phyloP scores from a whole-genome alignment of 2,113 vertebrate genomes.

The Python bivittatus region DNA sequence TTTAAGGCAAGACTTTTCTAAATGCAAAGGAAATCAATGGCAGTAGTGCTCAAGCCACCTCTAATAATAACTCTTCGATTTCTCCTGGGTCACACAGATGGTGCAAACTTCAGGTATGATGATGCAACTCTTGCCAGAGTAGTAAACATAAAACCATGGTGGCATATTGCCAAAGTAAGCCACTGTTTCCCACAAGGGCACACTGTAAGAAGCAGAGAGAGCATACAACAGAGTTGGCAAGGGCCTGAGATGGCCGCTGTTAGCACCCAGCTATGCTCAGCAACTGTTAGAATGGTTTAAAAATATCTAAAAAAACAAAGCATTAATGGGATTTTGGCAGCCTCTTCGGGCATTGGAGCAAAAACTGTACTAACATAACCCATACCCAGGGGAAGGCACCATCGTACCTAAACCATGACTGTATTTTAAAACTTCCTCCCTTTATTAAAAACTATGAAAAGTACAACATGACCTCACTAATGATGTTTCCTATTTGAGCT shows the following conservation, averaged over 20 bases:
- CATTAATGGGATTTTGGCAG: background rate
- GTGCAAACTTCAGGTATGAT: background rate
- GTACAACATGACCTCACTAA: background rate
- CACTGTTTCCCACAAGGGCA: background rate
- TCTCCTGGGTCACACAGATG: background rate
- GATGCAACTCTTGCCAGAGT: background rate
- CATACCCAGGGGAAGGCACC: background rate
- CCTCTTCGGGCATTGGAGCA: background rate
- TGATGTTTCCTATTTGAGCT: background rate
- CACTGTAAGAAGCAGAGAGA: background rate
- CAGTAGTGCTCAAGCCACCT: background rate
- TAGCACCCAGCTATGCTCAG: background rate
- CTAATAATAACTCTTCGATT: background rate
- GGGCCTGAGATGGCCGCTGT: background rate
- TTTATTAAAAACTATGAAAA: background rate
- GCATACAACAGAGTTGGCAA: background rate
- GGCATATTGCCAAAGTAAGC: background rate
- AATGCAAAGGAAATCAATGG: too few species aligned
- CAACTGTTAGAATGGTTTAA: background rate
- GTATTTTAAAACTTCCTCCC: background rate
- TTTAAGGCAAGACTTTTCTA: background rate
- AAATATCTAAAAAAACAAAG: background rate
- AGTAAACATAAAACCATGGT: background rate
- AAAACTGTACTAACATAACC: background rate
- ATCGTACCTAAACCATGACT: background rate